phyloP scores from a whole-genome alignment of 1,140 invertebrate genomes.

The Zaprionus tsacasi region DNA sequence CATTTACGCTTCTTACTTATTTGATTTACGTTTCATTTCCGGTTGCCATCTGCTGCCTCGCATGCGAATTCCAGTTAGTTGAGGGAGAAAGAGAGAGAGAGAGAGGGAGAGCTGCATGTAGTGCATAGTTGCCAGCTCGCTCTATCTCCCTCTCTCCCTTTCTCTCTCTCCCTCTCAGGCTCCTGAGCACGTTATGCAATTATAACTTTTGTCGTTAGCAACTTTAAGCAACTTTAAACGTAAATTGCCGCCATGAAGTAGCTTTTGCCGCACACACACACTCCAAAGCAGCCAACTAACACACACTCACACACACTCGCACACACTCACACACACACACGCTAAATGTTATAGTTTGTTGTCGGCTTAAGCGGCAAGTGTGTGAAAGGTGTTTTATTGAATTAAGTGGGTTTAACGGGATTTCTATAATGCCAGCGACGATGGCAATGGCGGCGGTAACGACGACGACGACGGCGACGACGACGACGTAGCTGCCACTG shows the following conservation, averaged over 20 bases:
- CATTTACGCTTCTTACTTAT: constrained; percentile 81
- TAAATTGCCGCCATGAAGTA: constrained; percentile 83
- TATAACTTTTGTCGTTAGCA: constrained; percentile 84
- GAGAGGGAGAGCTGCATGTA: background rate
- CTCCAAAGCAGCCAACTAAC: constrained; percentile 58
- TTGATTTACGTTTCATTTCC: constrained; percentile 83
- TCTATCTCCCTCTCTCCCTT: background rate
- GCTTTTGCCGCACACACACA: constrained; percentile 69
- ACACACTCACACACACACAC: constrained; percentile 21
- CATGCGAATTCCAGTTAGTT: constrained; percentile 60
- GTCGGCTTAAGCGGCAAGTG: constrained; percentile 79
- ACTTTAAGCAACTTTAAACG: constrained; percentile 84
- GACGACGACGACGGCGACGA: background rate
- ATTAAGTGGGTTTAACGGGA: constrained; percentile 82
- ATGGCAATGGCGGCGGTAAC: constrained; percentile 21
- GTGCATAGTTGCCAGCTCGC: constrained; percentile 2
- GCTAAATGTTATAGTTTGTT: constrained; percentile 73
- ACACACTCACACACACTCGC: constrained; percentile 12
- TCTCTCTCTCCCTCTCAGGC: constrained; percentile 4
- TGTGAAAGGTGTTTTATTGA: constrained; percentile 83
- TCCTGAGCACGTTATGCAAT: constrained; percentile 77
- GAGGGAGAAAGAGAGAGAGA: constrained; percentile 13
- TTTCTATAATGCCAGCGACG: constrained; percentile 77
- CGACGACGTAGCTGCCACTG: background rate
- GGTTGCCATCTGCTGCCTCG: constrained; percentile 81